Base-by-base conservation (phyloP, 1,140 invertebrate species). In the Pseudobourletiella spinata region DNA sequence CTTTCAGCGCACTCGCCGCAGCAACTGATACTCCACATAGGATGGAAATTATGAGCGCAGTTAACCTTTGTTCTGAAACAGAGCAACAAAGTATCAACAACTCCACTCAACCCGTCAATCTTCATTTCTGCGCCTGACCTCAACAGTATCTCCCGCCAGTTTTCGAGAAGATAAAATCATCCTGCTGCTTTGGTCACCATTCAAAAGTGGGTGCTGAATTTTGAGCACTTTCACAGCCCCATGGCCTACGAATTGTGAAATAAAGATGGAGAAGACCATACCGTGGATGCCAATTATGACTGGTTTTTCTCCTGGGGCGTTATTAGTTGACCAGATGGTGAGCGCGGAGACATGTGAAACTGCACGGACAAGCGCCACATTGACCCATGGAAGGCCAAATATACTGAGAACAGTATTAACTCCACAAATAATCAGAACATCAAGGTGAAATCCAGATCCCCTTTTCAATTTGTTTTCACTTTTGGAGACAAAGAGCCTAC, bases 371-470 rank as follows among this genome's bases (percentile, higher is more conserved):
- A 92, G 95, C 0, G 95, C 95, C 0, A 93, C 92, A 74, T 89
- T 95, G 76, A 96, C 87, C 89, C 89, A 95, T 0, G 94, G 92
- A 20, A 91, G 84, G 1, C 94, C 95, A 67, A 94, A 83, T 46
- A 93, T 73, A 0, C 87, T 88, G 72, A 89, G 11, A 86, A 62
- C 75, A 1, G 86, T 79, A 71, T 94, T 93, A 71, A 90, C 78
- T 22, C 86, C 71, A 61, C 88, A 89, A 25, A 95, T 82, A n/a
- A 95, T 78, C 1, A 98, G 85, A 69, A 98, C 89, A 75, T 98
- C 95, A 80, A 95, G 83, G 77, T 97, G 93, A 71, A 93, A 92
- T 2, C 95, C 95, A 60, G 86, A 87, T n/a, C 95, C 94, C 76
- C 98, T 96, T 69, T 85, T 83, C 58, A 96, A 74, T 67, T 88